Percentiles rank a stretch among this genome's conserved stretches.
phyloP scores from a whole-genome alignment of 2,888 invertebrate species.

The Tenthredo notha region DNA sequence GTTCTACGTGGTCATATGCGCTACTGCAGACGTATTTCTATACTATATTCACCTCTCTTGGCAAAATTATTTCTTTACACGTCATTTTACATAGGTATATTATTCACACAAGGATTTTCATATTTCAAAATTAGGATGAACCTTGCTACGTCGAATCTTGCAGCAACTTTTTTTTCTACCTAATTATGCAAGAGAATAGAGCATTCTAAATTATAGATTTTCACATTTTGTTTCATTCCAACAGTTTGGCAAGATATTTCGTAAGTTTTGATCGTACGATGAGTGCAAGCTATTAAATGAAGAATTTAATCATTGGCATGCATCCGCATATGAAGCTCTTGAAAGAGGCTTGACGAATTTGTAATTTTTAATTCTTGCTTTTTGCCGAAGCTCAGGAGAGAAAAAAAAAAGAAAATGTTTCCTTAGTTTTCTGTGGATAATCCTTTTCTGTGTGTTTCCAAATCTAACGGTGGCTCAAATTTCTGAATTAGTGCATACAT shows the following conservation, averaged over 20 bases:
- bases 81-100: neutral
- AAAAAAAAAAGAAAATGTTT: neutral
- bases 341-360: neutral
- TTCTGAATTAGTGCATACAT: neutral
- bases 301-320: neutral
- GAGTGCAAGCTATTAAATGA: neutral
- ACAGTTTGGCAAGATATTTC: neutral
- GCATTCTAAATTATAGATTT: neutral
- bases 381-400: neutral
- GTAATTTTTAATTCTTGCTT: neutral
- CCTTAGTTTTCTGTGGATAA: neutral
- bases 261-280: neutral
- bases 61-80: neutral
- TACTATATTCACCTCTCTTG: constrained; percentile 11
- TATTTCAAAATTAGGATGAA: neutral
- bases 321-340: neutral
- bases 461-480: neutral
- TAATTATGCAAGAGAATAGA: neutral
- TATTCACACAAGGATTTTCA: neutral
- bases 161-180: neutral
- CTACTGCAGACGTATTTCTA: constrained; percentile 1
- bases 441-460: neutral
- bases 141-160: neutral
- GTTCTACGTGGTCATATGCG: neutral
- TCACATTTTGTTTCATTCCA: neutral